A percentile compares a stretch with the other conserved stretches of the same genome.
Evolutionary conservation across 2,888 invertebrate genomes (phyloP).

Genomic region (Ormyrus pomaceus): DNA sequence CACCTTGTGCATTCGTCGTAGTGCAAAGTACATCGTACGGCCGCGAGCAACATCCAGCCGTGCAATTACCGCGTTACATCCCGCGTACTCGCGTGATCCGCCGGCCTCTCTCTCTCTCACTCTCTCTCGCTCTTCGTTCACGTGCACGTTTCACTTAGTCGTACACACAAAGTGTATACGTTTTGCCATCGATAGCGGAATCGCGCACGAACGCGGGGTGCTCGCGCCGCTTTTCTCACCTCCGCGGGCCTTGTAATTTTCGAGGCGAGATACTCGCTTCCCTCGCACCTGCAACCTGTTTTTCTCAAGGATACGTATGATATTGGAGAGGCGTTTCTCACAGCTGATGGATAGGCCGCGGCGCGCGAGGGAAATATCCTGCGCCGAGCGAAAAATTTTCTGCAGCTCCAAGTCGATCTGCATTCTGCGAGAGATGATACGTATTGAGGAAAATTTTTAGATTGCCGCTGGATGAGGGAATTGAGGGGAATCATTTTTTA

Average conservation of each 20-base stretch:
- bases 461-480: no score
- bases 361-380: no score
- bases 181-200: neutral
- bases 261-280: no score
- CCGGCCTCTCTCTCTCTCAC: neutral
- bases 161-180: slow-evolving; percentile 22
- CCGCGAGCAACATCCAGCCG: slow-evolving; percentile 47
- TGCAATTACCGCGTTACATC: slow-evolving; percentile 20
- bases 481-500: no score
- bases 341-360: no score
- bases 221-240: slow-evolving; percentile 28
- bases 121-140: neutral
- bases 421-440: no score
- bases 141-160: neutral
- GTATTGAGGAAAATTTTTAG: no score
- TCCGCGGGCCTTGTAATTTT: neutral
- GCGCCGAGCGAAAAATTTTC: no score
- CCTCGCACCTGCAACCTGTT: no score
- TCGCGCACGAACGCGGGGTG: neutral
- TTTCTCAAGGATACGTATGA: no score
- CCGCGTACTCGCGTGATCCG: slow-evolving; percentile 1
- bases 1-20: neutral
- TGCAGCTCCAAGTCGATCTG: no score
- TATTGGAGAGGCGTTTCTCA: no score
- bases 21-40: neutral